Base-by-base conservation (phyloP, 2,888 invertebrate species). In the Rhogogaster chlorosoma region DNA sequence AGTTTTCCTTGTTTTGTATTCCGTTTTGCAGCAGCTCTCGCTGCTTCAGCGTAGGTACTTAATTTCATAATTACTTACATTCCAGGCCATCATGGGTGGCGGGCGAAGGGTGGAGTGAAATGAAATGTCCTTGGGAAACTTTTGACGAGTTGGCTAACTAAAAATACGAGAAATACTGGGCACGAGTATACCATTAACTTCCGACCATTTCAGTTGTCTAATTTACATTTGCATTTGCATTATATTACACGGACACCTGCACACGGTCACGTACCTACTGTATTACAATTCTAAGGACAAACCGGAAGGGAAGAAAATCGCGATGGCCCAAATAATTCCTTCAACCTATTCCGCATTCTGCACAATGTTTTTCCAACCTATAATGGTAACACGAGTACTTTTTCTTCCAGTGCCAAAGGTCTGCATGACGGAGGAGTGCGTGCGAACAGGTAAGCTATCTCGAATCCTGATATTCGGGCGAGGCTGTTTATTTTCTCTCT, bases 371-470 rank as follows among this genome's bases (percentile, higher is more conserved):
- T 73, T 87, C 84, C 84, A 87, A 87, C 87, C 64, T 70, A 84
- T 84, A 85, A 32, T 32, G 15, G n/a, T 86, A n/a, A 61, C 32
- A n/a, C n/a, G n/a, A 53, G n/a, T 6, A 7, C 10, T 90, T 91
- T 38, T 77, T 38, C n/a, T 87, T 84, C 22, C 89, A 93, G 93
- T 88, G 86, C 87, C 89, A 29, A 90, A 92, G 32, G 92, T 96
- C 86, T 96, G 96, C 92, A 93, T 96, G 87, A 95, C 95, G 12
- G 95, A 95, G 92, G 95, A 96, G 92, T 96, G 96, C 91, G 95
- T 96, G 61, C 93, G 95, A 92, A 96, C 96, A 91, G 96, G 96
- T 96, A 93, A 94, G 93, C 82, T 80, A 61, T 49, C 57, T 38
- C 26, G n/a, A 32, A 78, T 53, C n/a, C 57, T 26, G 22, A 77